Evolutionary conservation across 2,888 invertebrate species (phyloP).

Genomic region (Trachelus troglodyta): DNA sequence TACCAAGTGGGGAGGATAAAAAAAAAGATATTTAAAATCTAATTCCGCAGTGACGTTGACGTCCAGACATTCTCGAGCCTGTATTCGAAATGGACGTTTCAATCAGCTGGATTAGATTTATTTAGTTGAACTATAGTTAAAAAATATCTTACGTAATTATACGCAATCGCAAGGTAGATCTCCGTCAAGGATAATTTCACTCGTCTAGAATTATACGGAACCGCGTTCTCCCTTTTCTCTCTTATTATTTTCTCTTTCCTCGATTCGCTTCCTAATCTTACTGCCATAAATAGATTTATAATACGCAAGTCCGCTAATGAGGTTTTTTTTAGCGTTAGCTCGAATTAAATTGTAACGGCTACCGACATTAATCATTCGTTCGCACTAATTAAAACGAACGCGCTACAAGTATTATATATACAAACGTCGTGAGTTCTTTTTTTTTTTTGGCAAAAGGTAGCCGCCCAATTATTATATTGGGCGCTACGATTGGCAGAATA

Average conservation of each 20-base stretch:
- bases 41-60: no score
- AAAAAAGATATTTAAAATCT: no score
- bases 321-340: neutral
- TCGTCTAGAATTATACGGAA: neutral
- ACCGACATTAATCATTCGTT: neutral
- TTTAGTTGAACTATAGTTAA: neutral
- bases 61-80: neutral
- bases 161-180: neutral
- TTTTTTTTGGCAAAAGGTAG: neutral
- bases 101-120: neutral
- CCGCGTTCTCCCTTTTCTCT: neutral
- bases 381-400: neutral
- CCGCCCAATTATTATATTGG: neutral
- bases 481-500: neutral
- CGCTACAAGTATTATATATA: neutral
- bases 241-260: neutral
- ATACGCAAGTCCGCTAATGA: neutral
- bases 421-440: neutral
- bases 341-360: neutral
- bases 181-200: neutral
- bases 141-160: neutral
- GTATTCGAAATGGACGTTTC: neutral
- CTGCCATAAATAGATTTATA: neutral
- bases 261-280: slow-evolving; percentile 5
- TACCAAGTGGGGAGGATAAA: no score